Evolutionary conservation across 2,797 vertebrate genomes (phyloP).

Genomic region (Fratercula arctica): DNA sequence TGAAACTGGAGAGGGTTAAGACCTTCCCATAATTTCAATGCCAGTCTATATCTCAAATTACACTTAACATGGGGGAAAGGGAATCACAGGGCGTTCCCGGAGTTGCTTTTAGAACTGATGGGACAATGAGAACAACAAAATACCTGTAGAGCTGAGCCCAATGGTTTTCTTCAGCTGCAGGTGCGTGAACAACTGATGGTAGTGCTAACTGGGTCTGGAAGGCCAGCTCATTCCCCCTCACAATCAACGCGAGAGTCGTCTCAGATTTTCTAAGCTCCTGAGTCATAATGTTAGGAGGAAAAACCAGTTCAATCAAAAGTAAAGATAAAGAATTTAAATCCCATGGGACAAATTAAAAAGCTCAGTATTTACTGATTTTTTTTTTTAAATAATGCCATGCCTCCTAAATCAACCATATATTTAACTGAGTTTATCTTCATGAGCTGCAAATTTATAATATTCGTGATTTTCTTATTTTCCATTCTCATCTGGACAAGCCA

Average conservation of each 20-base stretch:
- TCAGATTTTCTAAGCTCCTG: background rate
- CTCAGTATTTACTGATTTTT: background rate
- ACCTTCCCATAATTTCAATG: background rate
- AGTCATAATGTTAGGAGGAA: background rate
- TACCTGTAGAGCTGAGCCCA: background rate
- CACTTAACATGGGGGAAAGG: background rate
- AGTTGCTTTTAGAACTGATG: background rate
- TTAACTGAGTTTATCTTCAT: background rate
- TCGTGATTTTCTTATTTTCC: background rate
- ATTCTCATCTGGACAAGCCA: background rate
- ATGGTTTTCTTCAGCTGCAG: background rate
- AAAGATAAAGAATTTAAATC: background rate
- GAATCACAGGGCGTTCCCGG: background rate
- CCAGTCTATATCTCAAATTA: background rate
- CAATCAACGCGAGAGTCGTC: fast-evolving
- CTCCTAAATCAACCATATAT: background rate
- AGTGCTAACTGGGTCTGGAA: background rate
- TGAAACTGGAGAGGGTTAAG: background rate
- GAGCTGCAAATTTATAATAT: background rate
- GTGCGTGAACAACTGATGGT: background rate
- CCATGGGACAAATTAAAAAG: background rate
- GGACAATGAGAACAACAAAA: background rate
- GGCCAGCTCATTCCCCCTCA: background rate
- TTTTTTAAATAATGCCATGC: too few relatives aligned
- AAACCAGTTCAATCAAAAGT: background rate